These are phyloP conservation scores for Zosterops lateralis DNA, from an alignment of 2,113 vertebrate genomes.

Conservation along the genomic window DNA sequence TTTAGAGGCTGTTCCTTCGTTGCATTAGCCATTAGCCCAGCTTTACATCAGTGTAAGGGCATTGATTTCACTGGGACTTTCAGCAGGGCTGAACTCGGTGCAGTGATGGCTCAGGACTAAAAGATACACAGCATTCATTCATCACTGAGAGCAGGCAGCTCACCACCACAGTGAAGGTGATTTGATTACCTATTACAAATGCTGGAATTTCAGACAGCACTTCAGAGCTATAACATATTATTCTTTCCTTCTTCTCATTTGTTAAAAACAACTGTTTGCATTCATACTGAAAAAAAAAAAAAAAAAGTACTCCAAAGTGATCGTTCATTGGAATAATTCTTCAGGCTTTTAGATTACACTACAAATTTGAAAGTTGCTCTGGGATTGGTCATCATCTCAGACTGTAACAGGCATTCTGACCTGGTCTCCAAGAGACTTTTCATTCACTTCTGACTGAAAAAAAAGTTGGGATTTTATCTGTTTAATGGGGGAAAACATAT, in stretches of 20 bases:
- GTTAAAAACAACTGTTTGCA: neutral
- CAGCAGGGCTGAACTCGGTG: neutral
- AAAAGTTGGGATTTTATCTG: neutral
- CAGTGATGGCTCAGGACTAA: neutral
- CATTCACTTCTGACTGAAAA: slow-evolving; percentile 4
- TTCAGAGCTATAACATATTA: neutral
- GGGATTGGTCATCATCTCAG: neutral
- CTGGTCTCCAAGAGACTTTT: neutral
- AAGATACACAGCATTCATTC: neutral
- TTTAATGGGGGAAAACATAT: neutral
- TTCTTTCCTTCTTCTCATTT: neutral
- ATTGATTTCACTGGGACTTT: neutral
- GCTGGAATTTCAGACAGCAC: slow-evolving; percentile 36
- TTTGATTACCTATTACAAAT: slow-evolving; percentile 38
- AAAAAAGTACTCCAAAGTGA: neutral
- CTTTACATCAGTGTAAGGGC: neutral
- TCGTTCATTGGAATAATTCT: neutral
- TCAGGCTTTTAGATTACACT: neutral
- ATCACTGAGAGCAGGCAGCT: slow-evolving; percentile 7
- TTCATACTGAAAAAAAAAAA: neutral
- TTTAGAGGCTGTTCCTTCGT: neutral
- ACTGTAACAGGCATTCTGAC: neutral
- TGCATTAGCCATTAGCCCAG: neutral
- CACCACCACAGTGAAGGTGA: slow-evolving; percentile 22
- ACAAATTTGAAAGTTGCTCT: neutral